Evolutionary conservation across 23 tunicate genomes (phyloP).

Genomic region (Halocynthia aurantium): DNA sequence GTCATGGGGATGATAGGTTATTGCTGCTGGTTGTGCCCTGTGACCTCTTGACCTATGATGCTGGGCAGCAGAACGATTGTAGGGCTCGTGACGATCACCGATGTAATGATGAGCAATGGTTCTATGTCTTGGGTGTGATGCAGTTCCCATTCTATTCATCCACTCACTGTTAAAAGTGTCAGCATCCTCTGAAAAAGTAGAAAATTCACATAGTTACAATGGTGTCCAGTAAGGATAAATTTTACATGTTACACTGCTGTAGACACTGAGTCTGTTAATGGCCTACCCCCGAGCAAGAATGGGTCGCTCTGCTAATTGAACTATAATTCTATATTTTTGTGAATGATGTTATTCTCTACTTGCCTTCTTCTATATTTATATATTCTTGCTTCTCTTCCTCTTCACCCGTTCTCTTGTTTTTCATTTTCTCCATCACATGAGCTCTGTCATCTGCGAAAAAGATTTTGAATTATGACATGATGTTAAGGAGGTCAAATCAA

Average conservation of each 20-base stretch:
- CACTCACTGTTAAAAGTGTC: slow-evolving; percentile 21
- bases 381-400: slow-evolving; percentile 81
- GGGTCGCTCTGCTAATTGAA: too few species aligned
- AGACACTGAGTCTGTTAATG: too few species aligned
- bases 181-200: slow-evolving; percentile 13
- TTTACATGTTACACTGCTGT: too few species aligned
- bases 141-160: slow-evolving; percentile 11
- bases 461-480: not conserved
- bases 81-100: slow-evolving; percentile 6
- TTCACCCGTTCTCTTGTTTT: slow-evolving; percentile 71
- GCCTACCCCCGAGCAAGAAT: too few species aligned
- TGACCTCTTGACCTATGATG: not conserved
- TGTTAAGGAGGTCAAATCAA: not conserved
- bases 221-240: too few species aligned
- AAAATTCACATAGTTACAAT: too few species aligned
- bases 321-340: too few species aligned
- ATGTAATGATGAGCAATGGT: not conserved
- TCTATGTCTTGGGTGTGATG: not conserved
- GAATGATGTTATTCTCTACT: not conserved
- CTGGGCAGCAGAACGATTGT: not conserved
- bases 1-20: not conserved
- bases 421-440: slow-evolving; percentile 71
- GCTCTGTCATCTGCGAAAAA: slow-evolving; percentile 61
- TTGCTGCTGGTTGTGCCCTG: slow-evolving; percentile 1
- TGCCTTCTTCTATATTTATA: slow-evolving; percentile 88